Conservation (phyloP, 2,888 invertebrate species). For the Meganola albula region DNA sequence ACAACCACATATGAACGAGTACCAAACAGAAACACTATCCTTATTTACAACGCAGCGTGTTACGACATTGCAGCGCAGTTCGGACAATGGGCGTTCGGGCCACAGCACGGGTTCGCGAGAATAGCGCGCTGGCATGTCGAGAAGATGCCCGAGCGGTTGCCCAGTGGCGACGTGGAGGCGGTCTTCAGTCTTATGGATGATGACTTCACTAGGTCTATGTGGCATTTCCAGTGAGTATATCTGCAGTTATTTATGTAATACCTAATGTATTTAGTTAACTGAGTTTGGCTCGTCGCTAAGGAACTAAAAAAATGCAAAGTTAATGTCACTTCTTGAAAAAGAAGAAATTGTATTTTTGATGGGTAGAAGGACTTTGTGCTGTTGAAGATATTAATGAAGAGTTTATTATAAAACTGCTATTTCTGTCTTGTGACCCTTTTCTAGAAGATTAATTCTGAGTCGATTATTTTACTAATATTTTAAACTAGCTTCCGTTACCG, state of each 20-base stretch:
- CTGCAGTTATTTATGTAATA: not conserved
- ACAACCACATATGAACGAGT: not conserved
- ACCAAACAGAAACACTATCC: conserved; percentile 1
- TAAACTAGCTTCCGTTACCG: no score
- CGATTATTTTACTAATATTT: no score
- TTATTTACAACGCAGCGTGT: not conserved
- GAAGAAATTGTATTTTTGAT: not conserved
- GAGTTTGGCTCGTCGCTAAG: no score
- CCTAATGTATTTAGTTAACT: no score
- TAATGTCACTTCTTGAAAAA: no score
- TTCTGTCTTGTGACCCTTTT: no score
- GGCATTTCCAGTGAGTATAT: conserved; percentile 90
- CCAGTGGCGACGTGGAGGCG: conserved; percentile 94
- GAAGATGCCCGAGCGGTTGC: conserved; percentile 90
- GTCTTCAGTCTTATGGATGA: conserved; percentile 95
- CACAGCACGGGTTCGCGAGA: conserved; percentile 97
- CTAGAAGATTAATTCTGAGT: no score
- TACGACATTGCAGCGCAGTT: conserved; percentile 87
- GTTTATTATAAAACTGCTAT: no score
- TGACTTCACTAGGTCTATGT: conserved; percentile 94
- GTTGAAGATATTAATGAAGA: no score
- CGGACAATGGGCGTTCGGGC: conserved; percentile 96
- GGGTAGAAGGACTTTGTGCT: no score
- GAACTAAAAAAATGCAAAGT: no score
- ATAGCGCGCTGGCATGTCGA: conserved; percentile 94